phyloP scores from a whole-genome alignment of 2,113 vertebrate genomes.

The Gobio gobio region DNA sequence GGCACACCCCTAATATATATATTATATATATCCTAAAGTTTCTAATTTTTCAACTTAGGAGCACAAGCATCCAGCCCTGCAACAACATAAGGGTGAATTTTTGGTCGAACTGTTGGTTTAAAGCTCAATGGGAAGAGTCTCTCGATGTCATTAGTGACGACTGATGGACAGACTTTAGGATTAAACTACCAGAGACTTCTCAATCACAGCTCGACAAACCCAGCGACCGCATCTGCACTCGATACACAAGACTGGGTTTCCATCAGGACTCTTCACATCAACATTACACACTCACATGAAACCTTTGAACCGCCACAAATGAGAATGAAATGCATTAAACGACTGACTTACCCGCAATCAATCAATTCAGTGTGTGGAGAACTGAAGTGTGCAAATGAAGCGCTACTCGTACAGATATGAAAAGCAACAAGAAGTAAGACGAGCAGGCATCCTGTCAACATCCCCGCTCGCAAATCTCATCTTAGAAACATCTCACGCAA shows the following conservation, averaged over 20 bases:
- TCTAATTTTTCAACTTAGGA: too few relatives aligned
- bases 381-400: neutral
- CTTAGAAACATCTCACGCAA: neutral
- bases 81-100: neutral
- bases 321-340: neutral
- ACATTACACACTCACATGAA: neutral
- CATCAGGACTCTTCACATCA: neutral
- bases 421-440: neutral
- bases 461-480: neutral
- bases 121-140: neutral
- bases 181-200: neutral
- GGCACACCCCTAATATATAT: too few relatives aligned
- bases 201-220: neutral
- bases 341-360: neutral
- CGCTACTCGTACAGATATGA: neutral
- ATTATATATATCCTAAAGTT: too few relatives aligned
- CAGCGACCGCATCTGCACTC: neutral
- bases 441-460: slow-evolving; percentile 1
- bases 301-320: neutral
- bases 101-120: neutral
- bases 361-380: neutral
- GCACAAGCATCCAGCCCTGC: too few relatives aligned
- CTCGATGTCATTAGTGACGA: neutral
- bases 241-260: too few relatives aligned
- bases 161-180: neutral